Base-by-base conservation (phyloP, 2,797 vertebrate species). In the Aphelocoma californica region DNA sequence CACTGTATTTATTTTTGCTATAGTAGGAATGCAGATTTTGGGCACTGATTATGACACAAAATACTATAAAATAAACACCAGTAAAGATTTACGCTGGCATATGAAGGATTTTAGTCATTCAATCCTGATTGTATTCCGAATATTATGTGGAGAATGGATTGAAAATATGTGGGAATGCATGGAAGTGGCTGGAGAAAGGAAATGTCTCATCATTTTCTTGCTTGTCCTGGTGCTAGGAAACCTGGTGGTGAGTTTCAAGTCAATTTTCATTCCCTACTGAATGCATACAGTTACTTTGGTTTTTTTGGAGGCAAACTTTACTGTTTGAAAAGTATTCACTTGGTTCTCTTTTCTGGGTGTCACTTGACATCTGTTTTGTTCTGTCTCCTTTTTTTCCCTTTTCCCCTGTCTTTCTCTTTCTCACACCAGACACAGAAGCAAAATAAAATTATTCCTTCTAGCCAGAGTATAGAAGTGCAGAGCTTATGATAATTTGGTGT, bases 141-240 rank as follows among this genome's bases (percentile, higher is more conserved):
- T 98, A 92, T 95, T 98, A 18, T 98, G 98, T 48, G 98, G 98
- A 85, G 98, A 98, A 70, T 98, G 98, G 98, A 98, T 98, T 13
- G 97, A 98, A 81, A 98, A 96, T 42, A 98, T 98, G 98, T 98
- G 98, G 98, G 96, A 96, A 32, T 98, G 98, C 16, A 98, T 98
- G 98, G 70, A 92, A 69, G 90, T 90, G 40, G 78, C 79, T 14
- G 24, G 80, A 12, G 9, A 94, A 42, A 26, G 2, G 3, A 56
- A 95, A 18, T 98, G 98, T 32, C n/a, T 98, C 57, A 44, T 60
- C 12, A 91, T 98, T 73, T 98, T 98, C 83, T 89, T 98, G 74
- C 57, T 93, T 1, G 97, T 98, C 77, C 90, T 98, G 75, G 96
- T 98, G 60, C 77, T 98, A 74, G 98, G 98, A 93, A 98, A 98